Evolutionary conservation across 2,888 invertebrate genomes (phyloP).

Genomic region (Cheilosia vulpina): DNA sequence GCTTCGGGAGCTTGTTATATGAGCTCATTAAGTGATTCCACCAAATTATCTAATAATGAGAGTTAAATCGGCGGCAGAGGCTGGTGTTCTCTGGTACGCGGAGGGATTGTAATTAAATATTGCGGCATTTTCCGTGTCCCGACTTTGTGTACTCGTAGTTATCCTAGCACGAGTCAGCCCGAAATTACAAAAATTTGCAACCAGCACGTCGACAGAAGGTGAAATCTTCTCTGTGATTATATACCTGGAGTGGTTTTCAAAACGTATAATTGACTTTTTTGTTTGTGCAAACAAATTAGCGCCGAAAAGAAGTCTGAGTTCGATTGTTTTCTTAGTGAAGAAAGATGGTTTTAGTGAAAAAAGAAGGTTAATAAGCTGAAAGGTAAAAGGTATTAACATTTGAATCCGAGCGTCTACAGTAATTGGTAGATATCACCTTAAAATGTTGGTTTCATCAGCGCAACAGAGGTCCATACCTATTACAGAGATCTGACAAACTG

Average conservation of each 20-base stretch:
- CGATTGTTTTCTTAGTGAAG: neutral
- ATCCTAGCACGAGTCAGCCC: neutral
- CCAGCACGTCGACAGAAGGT: neutral
- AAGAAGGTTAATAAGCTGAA: too few relatives aligned
- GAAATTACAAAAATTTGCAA: conserved; percentile 4
- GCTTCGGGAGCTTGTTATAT: conserved; percentile 45
- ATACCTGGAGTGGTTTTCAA: neutral
- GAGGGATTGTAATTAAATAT: neutral
- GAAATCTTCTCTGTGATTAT: neutral
- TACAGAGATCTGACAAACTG: too few relatives aligned
- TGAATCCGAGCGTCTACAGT: too few relatives aligned
- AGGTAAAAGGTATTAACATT: too few relatives aligned
- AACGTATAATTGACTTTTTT: neutral
- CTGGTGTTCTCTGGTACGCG: neutral
- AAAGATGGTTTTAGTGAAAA: neutral
- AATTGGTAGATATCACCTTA: too few relatives aligned
- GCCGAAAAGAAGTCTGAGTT: neutral
- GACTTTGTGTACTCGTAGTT: neutral
- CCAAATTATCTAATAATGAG: conserved; percentile 72
- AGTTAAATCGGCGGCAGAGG: conserved; percentile 48
- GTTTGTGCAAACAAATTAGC: neutral
- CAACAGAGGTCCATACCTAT: too few relatives aligned
- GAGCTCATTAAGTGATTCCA: conserved; percentile 66
- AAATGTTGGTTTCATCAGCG: too few relatives aligned
- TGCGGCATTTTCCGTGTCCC: neutral